Base-by-base conservation (phyloP, 2,797 vertebrate species). In the Chelonia mydas region DNA sequence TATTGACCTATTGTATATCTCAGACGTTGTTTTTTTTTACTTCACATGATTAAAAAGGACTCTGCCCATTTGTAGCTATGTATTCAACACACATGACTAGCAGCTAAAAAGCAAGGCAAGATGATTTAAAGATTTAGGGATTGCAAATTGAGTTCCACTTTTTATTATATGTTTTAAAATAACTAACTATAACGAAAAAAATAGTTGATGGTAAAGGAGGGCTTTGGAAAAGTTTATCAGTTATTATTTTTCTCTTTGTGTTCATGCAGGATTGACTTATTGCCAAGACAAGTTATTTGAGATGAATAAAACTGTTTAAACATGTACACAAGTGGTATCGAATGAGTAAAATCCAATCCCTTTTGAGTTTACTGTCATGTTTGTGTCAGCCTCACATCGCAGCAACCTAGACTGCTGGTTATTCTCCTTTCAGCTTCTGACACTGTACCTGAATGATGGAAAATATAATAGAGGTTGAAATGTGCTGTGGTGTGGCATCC, bases 61-160 rank as follows among this genome's bases (percentile, higher is more conserved):
- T 68, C 16, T 23, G 45, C 6, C 1, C 28, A 83, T 89, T 81
- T 57, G 76, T 9, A 1, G 90, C 90, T 33, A 41, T 37, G 19
- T 0, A 0, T 54, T 80, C 53, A 92, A 92, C 83, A 33, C 13
- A 83, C 45, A 83, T 86, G 50, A 90, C 94, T 82, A 94, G 61
- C 55, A 84, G 91, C 57, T 91, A 88, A 93, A 91, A 65, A 93
- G 47, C 84, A 90, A 47, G 81, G n/a, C 47, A 31, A 13, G 51
- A 41, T 89, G 80, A 96, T 95, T 92, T 86, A 94, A 94, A 90
- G 57, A 81, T 90, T 96, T 61, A 95, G 47, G 74, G 83, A 93
- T 94, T 96, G 65, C 57, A 95, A 95, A 96, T 94, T 86, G 28
- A 79, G 51, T 89, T 93, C 59, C 8, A 23, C 51, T 17, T 78